Conservation (phyloP, 92 coral and sea anemone genomes). For the Pocillopora meandrina region DNA sequence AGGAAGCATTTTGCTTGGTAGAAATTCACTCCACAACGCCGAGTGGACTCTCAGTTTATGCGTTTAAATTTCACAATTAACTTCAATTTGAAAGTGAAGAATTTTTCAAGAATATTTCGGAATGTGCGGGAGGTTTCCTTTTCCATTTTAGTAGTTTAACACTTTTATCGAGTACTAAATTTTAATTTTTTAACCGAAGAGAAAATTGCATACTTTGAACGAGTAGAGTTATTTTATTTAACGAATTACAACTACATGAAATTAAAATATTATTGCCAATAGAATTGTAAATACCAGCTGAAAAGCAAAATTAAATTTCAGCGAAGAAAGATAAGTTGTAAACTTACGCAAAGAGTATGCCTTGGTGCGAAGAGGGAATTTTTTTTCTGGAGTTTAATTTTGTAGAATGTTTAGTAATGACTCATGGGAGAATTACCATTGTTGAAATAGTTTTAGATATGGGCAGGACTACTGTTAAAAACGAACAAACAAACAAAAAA, state of each 20-base stretch:
- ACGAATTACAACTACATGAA: conserved; percentile 15
- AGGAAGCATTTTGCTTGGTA: too few relatives aligned
- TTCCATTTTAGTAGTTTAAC: not conserved
- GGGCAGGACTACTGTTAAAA: not conserved
- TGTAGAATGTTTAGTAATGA: conserved; percentile 25
- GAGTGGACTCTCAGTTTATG: too few relatives aligned
- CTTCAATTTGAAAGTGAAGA: conserved; percentile 2
- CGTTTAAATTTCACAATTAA: not conserved
- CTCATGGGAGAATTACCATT: conserved; percentile 4
- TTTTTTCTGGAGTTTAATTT: conserved; percentile 34
- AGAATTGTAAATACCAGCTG: conserved; percentile 39
- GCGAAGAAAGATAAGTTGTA: conserved; percentile 25
- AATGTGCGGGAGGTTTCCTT: not conserved
- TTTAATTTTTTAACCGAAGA: conserved; percentile 32
- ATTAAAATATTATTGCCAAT: conserved; percentile 19
- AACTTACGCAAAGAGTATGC: not conserved
- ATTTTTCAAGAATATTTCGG: not conserved
- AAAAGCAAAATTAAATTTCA: conserved; percentile 13
- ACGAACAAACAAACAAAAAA: not conserved
- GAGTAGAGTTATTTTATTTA: conserved; percentile 44
- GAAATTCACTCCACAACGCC: too few relatives aligned
- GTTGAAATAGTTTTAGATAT: not conserved
- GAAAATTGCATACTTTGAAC: conserved; percentile 14
- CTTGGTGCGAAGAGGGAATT: not conserved
- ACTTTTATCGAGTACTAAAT: conserved; percentile 17